A percentile compares a stretch with the other conserved stretches of the same genome.
Evolutionary conservation across 2,888 invertebrate genomes (phyloP).

Genomic region (Rapana venosa): DNA sequence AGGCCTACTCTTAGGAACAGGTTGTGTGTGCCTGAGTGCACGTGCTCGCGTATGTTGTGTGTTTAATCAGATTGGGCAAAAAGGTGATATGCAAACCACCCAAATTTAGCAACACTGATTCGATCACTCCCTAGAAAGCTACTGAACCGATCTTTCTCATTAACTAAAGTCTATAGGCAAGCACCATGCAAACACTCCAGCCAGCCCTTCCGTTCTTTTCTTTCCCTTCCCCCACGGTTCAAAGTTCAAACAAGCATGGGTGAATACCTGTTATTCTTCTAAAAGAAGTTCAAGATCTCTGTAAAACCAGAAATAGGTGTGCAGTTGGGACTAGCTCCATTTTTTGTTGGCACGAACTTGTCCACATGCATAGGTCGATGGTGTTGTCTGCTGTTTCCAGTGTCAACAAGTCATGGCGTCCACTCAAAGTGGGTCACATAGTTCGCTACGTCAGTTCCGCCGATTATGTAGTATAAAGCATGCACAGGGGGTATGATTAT

Average conservation of each 20-base stretch:
- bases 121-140: too few relatives aligned
- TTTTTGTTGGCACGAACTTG: background rate
- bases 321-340: background rate
- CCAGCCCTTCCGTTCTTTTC: slow-evolving; percentile 1
- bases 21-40: background rate
- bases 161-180: background rate
- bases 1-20: too few relatives aligned
- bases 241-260: background rate
- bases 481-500: too few relatives aligned
- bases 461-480: too few relatives aligned
- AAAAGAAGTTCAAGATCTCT: background rate
- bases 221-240: background rate
- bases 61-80: background rate
- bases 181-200: background rate
- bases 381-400: slow-evolving; percentile 10
- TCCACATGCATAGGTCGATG: background rate
- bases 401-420: background rate
- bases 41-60: background rate
- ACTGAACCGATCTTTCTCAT: too few relatives aligned
- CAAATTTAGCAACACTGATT: too few relatives aligned
- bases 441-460: too few relatives aligned
- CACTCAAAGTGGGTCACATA: background rate
- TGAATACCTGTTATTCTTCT: background rate
- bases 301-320: background rate
- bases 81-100: too few relatives aligned